Base-by-base conservation (phyloP, 2,113 vertebrate species). In the Alligator mississippiensis region DNA sequence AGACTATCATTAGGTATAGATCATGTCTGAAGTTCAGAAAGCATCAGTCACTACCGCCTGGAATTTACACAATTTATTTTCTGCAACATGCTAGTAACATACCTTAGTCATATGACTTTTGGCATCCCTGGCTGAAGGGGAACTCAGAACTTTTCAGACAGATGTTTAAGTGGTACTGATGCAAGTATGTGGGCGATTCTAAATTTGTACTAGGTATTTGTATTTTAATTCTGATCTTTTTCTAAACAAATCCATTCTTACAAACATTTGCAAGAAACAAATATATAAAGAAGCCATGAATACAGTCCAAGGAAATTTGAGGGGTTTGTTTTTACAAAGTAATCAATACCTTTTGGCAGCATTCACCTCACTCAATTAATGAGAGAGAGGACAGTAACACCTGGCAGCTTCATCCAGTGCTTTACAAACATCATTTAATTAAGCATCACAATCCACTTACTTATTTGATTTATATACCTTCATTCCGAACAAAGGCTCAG, bases 161-260 rank as follows among this genome's bases (percentile, higher is more conserved):
- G 62, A 77, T 72, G 72, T 75, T 87, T 54, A 34, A 82, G 77
- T 12, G 62, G 61, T 72, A 93, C 94, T 82, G 80, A 89, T 80
- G 57, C 70, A 0, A 94, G 89, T 92, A 94, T 90, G 57, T 0
- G 55, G 74, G 74, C 89, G 80, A 75, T 82, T 90, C 93, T 80
- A 93, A 92, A 90, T 59, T 95, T 85, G 93, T 93, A 96, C 84
- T 76, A 86, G 70, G 70, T 10, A 93, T 62, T 24, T 77, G 89
- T 95, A 90, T 86, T 93, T 62, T 86, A 90, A 88, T 94, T 96
- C 94, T 92, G 87, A 96, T 94, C 82, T 94, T 82, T 24, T 18
- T 4, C 93, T 90, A 96, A 96, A 96, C 84, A 96, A 97, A 97
- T 87, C 95, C 95, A 89, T 83, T 91, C 95, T 84, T 93, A 87